Evolutionary conservation across 2,113 vertebrate genomes (phyloP).

Genomic region (Charadrius vociferus): DNA sequence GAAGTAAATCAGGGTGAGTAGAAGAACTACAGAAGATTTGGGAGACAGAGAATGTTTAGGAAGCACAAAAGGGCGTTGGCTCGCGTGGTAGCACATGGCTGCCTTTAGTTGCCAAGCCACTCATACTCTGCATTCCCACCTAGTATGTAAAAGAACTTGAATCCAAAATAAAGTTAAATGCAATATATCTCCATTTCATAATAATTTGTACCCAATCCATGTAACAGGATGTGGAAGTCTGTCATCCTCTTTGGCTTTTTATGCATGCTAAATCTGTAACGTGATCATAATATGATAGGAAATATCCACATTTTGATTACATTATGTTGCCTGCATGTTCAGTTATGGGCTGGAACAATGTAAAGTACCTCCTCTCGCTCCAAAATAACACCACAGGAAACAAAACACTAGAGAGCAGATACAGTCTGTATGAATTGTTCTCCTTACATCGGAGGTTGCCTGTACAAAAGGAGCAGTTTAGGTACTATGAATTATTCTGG

Average conservation of each 20-base stretch:
- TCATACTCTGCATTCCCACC: neutral
- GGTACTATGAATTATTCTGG: neutral
- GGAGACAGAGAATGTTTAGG: neutral
- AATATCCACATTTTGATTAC: neutral
- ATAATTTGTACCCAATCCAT: neutral
- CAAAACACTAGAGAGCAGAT: neutral
- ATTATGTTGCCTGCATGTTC: neutral
- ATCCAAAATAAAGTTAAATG: neutral
- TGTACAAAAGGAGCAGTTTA: neutral
- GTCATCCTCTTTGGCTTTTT: neutral
- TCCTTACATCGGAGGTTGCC: neutral
- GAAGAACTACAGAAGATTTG: neutral
- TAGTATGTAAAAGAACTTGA: neutral
- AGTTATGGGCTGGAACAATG: neutral
- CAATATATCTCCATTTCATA: neutral
- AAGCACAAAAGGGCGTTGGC: neutral
- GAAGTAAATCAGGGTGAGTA: neutral
- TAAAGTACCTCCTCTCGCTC: neutral
- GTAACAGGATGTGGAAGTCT: neutral
- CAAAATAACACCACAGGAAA: neutral
- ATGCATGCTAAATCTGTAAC: neutral
- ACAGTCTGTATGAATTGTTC: neutral
- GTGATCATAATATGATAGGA: rapidly evolving
- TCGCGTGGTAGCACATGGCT: neutral
- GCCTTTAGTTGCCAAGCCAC: neutral